Percentiles rank a stretch among this genome's conserved stretches.
phyloP scores from a whole-genome alignment of 1,140 invertebrate species.

The fruit fly (Drosophila melanogaster) region Release_6_plus_ISO1_MT NT_033779.5:13950001-13950500 shows the following conservation, averaged over 20 bases:
- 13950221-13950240: background rate
- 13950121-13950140: constrained; percentile 63
- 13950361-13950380: constrained; percentile 83
- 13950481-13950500: constrained; percentile 35
- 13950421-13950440: constrained; percentile 70
- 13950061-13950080: constrained; percentile 36
- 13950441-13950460: constrained; percentile 41
- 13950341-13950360: constrained; percentile 81
- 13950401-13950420: constrained; percentile 71
- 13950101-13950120: constrained; percentile 68
- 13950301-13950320: constrained; percentile 77
- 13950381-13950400: constrained; percentile 59
- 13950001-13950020: constrained; percentile 47
- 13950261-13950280: constrained; percentile 35
- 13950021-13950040: constrained; percentile 61
- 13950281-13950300: constrained; percentile 45
- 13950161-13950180: background rate
- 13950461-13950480: constrained; percentile 36
- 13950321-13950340: constrained; percentile 80
- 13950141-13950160: constrained; percentile 40
- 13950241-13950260: constrained; percentile 28
- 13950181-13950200: constrained; percentile 51
- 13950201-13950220: constrained; percentile 48
- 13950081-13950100: constrained; percentile 68
- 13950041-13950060: constrained; percentile 77